Evolutionary conservation across 2,797 vertebrate species (phyloP).

Genomic region (Enteromius viviparus): DNA sequence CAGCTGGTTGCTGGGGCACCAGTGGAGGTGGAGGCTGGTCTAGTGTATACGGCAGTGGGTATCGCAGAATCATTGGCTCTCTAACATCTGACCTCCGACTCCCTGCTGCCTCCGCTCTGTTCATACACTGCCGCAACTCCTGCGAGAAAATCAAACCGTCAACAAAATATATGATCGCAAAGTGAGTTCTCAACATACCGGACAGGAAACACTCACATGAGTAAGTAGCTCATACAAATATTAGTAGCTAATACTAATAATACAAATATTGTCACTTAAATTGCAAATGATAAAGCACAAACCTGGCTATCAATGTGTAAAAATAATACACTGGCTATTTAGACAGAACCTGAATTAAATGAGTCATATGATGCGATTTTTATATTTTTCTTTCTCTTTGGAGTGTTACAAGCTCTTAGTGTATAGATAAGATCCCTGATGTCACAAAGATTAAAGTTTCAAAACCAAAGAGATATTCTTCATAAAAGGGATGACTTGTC

Average conservation of each 20-base stretch:
- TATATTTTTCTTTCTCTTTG: too few relatives aligned
- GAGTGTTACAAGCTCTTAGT: too few relatives aligned
- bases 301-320: too few relatives aligned
- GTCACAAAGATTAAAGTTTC: too few relatives aligned
- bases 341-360: neutral
- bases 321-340: neutral
- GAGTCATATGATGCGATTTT: too few relatives aligned
- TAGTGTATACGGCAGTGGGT: conserved; percentile 83
- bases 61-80: conserved; percentile 78
- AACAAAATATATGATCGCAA: neutral
- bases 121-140: conserved; percentile 81
- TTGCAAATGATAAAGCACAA: neutral
- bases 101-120: conserved; percentile 76
- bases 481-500: too few relatives aligned
- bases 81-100: conserved; percentile 72
- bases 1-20: conserved; percentile 83
- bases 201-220: neutral
- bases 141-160: conserved; percentile 61
- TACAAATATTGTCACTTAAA: neutral
- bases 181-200: neutral
- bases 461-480: too few relatives aligned
- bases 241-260: too few relatives aligned
- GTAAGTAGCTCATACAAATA: neutral
- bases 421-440: too few relatives aligned
- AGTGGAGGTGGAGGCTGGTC: conserved; percentile 81